phyloP scores from a whole-genome alignment of 2,888 invertebrate genomes.

The Malthinus seriepunctatus region DNA sequence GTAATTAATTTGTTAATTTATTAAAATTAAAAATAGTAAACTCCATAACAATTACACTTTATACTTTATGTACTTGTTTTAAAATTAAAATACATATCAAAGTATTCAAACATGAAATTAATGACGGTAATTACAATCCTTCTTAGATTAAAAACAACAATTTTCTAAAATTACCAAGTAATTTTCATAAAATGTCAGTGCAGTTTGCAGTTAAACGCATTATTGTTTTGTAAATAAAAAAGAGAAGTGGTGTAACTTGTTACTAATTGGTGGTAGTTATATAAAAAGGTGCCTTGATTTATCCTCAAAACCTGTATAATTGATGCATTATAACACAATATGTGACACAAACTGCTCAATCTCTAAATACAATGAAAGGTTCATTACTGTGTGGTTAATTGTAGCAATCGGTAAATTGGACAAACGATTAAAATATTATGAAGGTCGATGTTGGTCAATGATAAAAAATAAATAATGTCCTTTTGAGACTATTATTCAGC shows the following conservation, averaged over 20 bases:
- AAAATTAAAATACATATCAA: too few relatives aligned
- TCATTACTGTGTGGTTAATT: constrained; percentile 21
- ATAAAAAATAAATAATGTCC: constrained; percentile 4
- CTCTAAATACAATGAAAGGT: constrained; percentile 32
- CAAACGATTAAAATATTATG: constrained; percentile 2
- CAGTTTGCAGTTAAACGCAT: too few relatives aligned
- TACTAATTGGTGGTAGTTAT: constrained; percentile 14
- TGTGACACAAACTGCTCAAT: constrained; percentile 38
- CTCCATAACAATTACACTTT: too few relatives aligned
- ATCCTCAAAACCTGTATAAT: constrained; percentile 27
- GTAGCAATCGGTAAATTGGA: constrained; percentile 10
- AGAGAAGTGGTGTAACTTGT: not conserved
- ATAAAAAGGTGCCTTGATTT: constrained; percentile 29
- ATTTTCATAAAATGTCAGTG: too few relatives aligned
- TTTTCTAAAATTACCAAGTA: too few relatives aligned
- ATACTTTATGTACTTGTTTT: too few relatives aligned
- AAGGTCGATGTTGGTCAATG: constrained; percentile 26
- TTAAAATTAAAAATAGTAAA: too few relatives aligned
- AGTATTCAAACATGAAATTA: too few relatives aligned
- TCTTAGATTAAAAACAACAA: too few relatives aligned
- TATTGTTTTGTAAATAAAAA: too few relatives aligned
- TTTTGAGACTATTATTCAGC: not conserved
- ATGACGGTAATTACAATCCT: too few relatives aligned
- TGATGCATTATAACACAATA: constrained; percentile 34
- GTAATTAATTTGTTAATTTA: too few relatives aligned